These are phyloP conservation scores for Drosophila setosimentum DNA, from an alignment of 2,888 invertebrate species.

Conservation along the genomic window DNA sequence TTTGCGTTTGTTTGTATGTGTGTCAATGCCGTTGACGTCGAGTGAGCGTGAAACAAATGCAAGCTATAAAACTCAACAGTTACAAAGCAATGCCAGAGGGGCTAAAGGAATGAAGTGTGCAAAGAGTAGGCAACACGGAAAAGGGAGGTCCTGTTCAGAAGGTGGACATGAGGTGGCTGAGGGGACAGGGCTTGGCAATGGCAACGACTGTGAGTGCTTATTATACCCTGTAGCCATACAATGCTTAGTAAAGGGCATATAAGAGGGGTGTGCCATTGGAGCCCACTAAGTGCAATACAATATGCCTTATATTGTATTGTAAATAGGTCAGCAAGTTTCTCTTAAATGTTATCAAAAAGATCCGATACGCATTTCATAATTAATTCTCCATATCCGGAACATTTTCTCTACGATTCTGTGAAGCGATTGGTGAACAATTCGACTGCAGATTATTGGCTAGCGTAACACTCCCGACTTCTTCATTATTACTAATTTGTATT, in stretches of 20 bases:
- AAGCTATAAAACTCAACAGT: slow-evolving; percentile 80
- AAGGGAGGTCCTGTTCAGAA: neutral
- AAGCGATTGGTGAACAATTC: neutral
- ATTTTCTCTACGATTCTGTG: no score
- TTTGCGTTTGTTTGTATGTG: slow-evolving; percentile 66
- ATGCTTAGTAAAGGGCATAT: neutral
- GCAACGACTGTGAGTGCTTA: slow-evolving; percentile 35
- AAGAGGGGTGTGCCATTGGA: neutral
- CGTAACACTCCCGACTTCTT: neutral
- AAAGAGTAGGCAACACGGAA: neutral
- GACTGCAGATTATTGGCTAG: slow-evolving; percentile 2
- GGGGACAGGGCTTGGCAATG: slow-evolving; percentile 7
- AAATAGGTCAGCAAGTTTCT: neutral
- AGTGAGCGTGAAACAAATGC: slow-evolving; percentile 82
- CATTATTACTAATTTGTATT: slow-evolving; percentile 50
- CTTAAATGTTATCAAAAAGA: neutral
- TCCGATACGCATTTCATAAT: neutral
- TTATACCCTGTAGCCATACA: slow-evolving; percentile 26
- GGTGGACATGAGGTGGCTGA: neutral
- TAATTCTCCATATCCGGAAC: neutral
- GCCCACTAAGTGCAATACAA: neutral
- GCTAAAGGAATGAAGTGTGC: slow-evolving; percentile 19
- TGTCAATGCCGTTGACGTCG: slow-evolving; percentile 79
- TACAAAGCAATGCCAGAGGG: slow-evolving; percentile 63
- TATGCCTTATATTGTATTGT: neutral